Evolutionary conservation across 2,797 vertebrate genomes (phyloP).

Genomic region (Gallinago solitaria): DNA sequence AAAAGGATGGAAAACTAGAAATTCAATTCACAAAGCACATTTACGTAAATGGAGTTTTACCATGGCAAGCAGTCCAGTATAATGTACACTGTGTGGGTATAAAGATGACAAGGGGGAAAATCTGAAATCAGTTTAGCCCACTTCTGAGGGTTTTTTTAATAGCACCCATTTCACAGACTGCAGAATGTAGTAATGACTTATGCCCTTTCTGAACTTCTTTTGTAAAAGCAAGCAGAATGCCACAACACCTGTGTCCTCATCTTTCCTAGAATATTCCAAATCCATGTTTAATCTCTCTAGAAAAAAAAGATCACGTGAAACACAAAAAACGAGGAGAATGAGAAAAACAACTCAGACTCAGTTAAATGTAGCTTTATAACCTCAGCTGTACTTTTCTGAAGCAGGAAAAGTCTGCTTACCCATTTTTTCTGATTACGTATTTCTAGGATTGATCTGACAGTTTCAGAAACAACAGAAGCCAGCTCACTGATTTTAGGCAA

Average conservation of each 20-base stretch:
- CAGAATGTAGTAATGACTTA: background rate
- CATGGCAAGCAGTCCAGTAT: background rate
- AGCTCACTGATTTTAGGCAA: background rate
- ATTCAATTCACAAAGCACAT: background rate
- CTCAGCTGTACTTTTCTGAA: background rate
- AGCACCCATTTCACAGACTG: background rate
- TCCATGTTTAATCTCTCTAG: background rate
- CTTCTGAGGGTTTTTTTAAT: background rate
- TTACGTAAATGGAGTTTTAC: slow-evolving; percentile 9
- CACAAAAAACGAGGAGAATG: background rate
- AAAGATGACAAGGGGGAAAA: background rate
- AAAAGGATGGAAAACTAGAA: background rate
- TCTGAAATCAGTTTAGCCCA: background rate
- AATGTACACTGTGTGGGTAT: background rate
- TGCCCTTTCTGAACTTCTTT: background rate
- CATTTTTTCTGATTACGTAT: background rate
- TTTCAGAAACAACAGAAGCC: background rate
- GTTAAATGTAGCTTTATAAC: background rate
- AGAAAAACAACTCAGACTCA: background rate
- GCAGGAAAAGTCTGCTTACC: background rate
- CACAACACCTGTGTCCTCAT: background rate
- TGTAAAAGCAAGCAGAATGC: background rate
- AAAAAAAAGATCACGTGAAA: background rate
- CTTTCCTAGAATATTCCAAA: background rate
- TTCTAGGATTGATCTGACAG: background rate